Conservation (phyloP, 2,797 vertebrate species). For the Catharus ustulatus region DNA sequence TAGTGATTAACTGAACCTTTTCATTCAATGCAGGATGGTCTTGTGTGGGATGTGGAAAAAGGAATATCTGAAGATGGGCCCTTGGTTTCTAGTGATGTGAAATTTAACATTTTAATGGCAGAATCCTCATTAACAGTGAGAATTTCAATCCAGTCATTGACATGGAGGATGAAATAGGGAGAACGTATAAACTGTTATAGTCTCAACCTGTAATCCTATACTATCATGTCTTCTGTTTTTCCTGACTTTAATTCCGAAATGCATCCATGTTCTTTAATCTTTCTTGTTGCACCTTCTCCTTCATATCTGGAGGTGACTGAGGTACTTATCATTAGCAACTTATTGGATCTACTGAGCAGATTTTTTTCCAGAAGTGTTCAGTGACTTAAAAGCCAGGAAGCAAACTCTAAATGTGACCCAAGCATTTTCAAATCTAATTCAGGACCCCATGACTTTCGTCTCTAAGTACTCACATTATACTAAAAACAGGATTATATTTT, state of each 20-base stretch:
- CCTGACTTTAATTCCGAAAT: neutral
- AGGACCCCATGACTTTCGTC: neutral
- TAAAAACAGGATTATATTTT: neutral
- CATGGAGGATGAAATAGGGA: neutral
- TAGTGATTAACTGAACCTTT: neutral
- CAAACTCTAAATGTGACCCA: neutral
- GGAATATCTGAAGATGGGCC: neutral
- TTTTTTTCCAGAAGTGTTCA: neutral
- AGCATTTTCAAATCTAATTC: neutral
- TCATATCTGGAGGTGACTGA: neutral
- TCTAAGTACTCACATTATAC: neutral
- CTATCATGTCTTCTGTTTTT: neutral
- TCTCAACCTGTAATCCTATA: neutral
- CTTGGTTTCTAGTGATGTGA: neutral
- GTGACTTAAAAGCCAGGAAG: neutral
- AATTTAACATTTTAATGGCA: neutral
- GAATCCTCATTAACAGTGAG: neutral
- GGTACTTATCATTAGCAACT: neutral
- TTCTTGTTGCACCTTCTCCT: neutral
- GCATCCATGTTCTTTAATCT: neutral
- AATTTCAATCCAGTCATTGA: neutral
- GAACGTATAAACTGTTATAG: neutral
- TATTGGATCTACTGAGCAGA: neutral
- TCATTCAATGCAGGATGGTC: neutral
- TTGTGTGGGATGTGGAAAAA: neutral